phyloP scores from a whole-genome alignment of 2,888 invertebrate species.

The Diogma glabrata region DNA sequence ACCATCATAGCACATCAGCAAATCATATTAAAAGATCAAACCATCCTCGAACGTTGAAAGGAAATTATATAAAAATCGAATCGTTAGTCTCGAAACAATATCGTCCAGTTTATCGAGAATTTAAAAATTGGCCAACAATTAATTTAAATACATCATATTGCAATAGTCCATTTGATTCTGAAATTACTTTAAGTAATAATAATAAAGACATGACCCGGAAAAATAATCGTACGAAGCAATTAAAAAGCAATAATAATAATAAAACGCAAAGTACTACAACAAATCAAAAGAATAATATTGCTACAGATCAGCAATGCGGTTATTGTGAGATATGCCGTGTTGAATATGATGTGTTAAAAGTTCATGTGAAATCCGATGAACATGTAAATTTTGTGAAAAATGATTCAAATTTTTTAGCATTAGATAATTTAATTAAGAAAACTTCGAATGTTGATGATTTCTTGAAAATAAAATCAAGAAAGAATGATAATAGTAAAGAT shows the following conservation, averaged over 20 bases:
- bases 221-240: constrained; percentile 12
- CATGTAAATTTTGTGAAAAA: constrained; percentile 64
- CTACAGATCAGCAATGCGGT: constrained; percentile 41
- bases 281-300: constrained; percentile 14
- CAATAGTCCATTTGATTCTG: constrained; percentile 15
- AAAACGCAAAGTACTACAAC: constrained; percentile 20
- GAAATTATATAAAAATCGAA: constrained; percentile 62
- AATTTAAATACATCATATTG: constrained; percentile 24
- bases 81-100: constrained; percentile 26
- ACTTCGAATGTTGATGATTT: constrained; percentile 58
- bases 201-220: constrained; percentile 30
- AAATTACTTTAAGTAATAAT: background rate
- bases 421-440: constrained; percentile 57
- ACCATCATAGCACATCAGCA: no score
- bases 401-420: constrained; percentile 58
- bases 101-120: constrained; percentile 33
- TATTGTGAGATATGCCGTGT: constrained; percentile 73
- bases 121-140: constrained; percentile 35
- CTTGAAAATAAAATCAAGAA: constrained; percentile 40
- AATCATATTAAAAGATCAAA: background rate
- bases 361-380: constrained; percentile 61
- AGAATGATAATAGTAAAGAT: background rate
- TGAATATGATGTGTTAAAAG: constrained; percentile 55
- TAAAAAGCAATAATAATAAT: constrained; percentile 20
- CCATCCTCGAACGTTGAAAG: constrained; percentile 48